Conservation (phyloP, 1,140 invertebrate genomes). For the Drosophila repletoides region DNA sequence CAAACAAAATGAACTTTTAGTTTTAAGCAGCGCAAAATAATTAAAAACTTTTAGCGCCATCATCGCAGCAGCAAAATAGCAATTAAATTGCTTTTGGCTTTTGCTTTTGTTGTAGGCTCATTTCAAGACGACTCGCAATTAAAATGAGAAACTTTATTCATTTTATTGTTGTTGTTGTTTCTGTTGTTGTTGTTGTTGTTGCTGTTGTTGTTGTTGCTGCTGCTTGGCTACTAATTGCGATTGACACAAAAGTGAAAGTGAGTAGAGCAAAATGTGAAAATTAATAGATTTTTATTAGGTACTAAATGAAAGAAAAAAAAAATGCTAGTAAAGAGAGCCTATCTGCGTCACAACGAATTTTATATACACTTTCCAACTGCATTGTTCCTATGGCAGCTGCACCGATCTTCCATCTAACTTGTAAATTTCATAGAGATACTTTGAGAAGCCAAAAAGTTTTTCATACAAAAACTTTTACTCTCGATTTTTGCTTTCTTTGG, state of each 20-base stretch:
- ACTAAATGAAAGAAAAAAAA: slow-evolving; percentile 33
- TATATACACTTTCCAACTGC: too few relatives aligned
- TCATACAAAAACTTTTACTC: too few relatives aligned
- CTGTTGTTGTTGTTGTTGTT: slow-evolving; percentile 1
- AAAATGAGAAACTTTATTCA: slow-evolving; percentile 63
- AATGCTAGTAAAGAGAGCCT: slow-evolving; percentile 16
- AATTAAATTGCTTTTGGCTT: slow-evolving; percentile 48
- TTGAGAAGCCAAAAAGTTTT: too few relatives aligned
- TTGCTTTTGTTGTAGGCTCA: slow-evolving; percentile 38
- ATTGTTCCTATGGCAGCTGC: too few relatives aligned
- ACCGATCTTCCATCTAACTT: too few relatives aligned
- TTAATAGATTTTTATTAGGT: slow-evolving; percentile 45
- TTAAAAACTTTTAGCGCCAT: neutral
- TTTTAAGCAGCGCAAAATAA: neutral
- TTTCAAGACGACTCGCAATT: slow-evolving; percentile 43
- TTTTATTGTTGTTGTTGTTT: slow-evolving; percentile 3
- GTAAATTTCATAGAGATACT: too few relatives aligned
- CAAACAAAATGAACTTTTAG: slow-evolving; percentile 3
- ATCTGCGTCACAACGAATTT: too few relatives aligned
- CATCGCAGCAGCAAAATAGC: slow-evolving; percentile 6
- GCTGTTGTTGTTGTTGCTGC: slow-evolving; percentile 26
- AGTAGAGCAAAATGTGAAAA: slow-evolving; percentile 34
- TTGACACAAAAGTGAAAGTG: slow-evolving; percentile 67
- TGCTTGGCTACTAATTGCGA: slow-evolving; percentile 44
- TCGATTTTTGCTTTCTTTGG: too few relatives aligned